Percentiles rank a stretch among this genome's conserved stretches.
Conservation (phyloP, 2,113 vertebrate genomes). For the Nesoenas mayeri region DNA sequence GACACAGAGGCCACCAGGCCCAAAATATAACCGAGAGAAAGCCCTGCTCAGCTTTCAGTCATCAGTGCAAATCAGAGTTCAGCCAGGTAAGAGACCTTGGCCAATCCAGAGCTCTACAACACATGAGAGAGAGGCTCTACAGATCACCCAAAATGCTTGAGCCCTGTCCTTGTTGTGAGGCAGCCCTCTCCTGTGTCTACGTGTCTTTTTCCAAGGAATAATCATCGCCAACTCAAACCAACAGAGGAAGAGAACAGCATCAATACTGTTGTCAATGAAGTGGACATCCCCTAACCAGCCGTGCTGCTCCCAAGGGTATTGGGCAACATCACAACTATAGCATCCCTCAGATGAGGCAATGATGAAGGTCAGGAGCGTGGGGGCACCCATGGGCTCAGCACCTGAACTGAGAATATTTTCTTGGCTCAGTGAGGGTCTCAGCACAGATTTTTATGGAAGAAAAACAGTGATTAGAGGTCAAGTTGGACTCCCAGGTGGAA, state of each 20-base stretch:
- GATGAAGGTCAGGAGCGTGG: background rate
- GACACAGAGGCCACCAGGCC: background rate
- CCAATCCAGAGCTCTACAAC: background rate
- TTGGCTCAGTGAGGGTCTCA: background rate
- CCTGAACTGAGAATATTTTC: background rate
- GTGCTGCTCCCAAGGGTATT: background rate
- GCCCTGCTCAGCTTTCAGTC: background rate
- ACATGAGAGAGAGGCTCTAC: background rate
- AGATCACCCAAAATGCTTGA: background rate
- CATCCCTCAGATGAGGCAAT: background rate
- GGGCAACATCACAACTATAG: background rate
- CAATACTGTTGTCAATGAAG: background rate
- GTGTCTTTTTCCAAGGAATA: background rate
- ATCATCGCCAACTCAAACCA: background rate
- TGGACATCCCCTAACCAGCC: background rate
- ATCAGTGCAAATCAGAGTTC: background rate
- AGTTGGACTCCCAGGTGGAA: background rate
- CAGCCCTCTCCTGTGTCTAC: background rate
- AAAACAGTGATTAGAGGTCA: background rate
- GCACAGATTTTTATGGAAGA: background rate
- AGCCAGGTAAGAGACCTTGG: background rate
- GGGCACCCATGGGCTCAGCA: background rate
- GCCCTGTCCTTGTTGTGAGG: background rate
- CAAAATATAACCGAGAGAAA: background rate
- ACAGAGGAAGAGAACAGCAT: background rate